Evolutionary conservation across 1,140 invertebrate genomes (phyloP).

Genomic region (Bombus huntii): DNA sequence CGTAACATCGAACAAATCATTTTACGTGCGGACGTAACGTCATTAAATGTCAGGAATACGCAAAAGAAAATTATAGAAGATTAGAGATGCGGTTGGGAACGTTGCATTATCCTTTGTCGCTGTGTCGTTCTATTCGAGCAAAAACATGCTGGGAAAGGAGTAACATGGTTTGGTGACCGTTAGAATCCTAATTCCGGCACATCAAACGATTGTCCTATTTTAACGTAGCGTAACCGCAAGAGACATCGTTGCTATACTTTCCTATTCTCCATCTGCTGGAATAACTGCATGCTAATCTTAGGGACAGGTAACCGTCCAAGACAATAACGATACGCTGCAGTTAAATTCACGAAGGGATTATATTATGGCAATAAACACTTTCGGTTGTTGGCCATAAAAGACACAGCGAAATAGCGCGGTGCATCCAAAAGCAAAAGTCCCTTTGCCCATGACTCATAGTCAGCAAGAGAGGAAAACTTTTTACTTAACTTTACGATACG

Average conservation of each 20-base stretch:
- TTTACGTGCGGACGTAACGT: background rate
- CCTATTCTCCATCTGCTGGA: slow-evolving; percentile 65
- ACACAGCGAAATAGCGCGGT: background rate
- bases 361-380: background rate
- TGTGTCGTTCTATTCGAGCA: background rate
- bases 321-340: slow-evolving; percentile 2
- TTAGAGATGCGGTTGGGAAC: slow-evolving; percentile 21
- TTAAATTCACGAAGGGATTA: slow-evolving; percentile 12
- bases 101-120: slow-evolving; percentile 8
- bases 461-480: no score
- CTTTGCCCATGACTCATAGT: background rate
- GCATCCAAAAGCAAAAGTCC: background rate
- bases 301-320: slow-evolving; percentile 21
- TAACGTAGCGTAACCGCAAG: slow-evolving; percentile 52
- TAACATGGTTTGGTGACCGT: slow-evolving; percentile 38
- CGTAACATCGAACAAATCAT: no score
- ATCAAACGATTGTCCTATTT: slow-evolving; percentile 59
- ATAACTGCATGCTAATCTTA: slow-evolving; percentile 36
- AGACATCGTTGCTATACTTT: slow-evolving; percentile 58
- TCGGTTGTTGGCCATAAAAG: background rate
- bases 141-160: slow-evolving; percentile 32
- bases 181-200: slow-evolving; percentile 45
- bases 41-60: background rate
- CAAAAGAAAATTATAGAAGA: slow-evolving; percentile 25
- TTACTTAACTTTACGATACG: no score